Evolutionary conservation across 2,888 invertebrate species (phyloP).

Genomic region (Carabus problematicus): DNA sequence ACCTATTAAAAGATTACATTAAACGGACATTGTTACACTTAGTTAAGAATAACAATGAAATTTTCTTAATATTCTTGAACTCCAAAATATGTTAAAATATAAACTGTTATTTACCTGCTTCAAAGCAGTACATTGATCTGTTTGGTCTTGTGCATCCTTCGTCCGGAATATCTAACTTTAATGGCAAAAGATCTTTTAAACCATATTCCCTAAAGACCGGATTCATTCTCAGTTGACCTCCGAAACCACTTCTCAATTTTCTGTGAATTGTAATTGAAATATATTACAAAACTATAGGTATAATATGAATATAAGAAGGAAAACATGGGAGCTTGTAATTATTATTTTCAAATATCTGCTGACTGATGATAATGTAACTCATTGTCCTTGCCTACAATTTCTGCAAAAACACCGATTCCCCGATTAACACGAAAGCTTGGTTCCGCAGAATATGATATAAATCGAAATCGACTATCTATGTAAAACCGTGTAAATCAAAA

Average conservation of each 20-base stretch:
- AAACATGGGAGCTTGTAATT: not conserved
- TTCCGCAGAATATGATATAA: no score
- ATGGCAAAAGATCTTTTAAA: conserved; percentile 83
- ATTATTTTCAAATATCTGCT: conserved; percentile 3
- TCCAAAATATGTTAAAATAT: not conserved
- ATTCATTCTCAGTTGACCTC: conserved; percentile 85
- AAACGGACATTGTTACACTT: not conserved
- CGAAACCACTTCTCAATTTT: conserved; percentile 81
- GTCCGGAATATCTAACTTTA: conserved; percentile 88
- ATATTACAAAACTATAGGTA: conserved; percentile 4
- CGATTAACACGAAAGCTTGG: no score
- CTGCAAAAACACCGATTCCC: no score
- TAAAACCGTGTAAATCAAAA: no score
- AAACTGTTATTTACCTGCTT: conserved; percentile 71
- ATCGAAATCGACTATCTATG: no score
- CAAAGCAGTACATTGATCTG: conserved; percentile 90
- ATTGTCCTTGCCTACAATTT: no score
- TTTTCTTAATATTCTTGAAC: conserved; percentile 1
- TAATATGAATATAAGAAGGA: conserved; percentile 13
- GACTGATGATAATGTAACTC: not conserved
- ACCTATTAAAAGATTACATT: conserved; percentile 61
- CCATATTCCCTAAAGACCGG: conserved; percentile 88
- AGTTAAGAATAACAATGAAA: conserved; percentile 34
- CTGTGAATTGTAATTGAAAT: conserved; percentile 58
- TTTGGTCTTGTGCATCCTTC: conserved; percentile 92